Conservation (phyloP, 1,140 invertebrate genomes). For the Drosophila ironensis region DNA sequence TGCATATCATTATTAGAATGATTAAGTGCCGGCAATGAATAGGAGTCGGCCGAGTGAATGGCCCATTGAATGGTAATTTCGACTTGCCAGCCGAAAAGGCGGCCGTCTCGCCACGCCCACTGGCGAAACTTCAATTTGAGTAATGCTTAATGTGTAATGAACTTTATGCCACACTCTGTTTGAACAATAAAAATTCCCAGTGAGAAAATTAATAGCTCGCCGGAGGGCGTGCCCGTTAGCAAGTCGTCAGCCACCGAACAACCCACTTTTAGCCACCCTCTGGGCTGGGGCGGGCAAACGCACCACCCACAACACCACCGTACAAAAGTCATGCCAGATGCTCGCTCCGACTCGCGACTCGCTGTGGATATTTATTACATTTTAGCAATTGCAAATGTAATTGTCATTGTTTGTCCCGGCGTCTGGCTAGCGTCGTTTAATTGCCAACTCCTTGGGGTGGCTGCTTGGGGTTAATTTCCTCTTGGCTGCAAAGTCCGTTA, state of each 20-base stretch:
- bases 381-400: constrained; percentile 76
- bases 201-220: constrained; percentile 49
- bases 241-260: background rate
- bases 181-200: constrained; percentile 58
- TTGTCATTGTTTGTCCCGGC: constrained; percentile 75
- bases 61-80: constrained; percentile 24
- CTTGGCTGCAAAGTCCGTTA: constrained; percentile 50
- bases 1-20: constrained; percentile 33
- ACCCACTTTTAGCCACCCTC: background rate
- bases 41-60: constrained; percentile 12
- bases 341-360: background rate
- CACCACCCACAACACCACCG: constrained; percentile 25
- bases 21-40: constrained; percentile 22
- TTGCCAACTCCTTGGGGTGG: constrained; percentile 39
- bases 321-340: constrained; percentile 33
- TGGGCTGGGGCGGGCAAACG: background rate
- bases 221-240: constrained; percentile 25
- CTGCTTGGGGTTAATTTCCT: background rate
- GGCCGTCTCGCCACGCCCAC: constrained; percentile 25
- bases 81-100: background rate
- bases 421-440: constrained; percentile 75
- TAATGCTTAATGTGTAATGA: constrained; percentile 58
- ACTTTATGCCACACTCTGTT: constrained; percentile 51
- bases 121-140: constrained; percentile 31
- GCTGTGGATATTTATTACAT: constrained; percentile 67